Base-by-base conservation (phyloP, 1,140 invertebrate species). In the Acyrthosiphon pisum region DNA sequence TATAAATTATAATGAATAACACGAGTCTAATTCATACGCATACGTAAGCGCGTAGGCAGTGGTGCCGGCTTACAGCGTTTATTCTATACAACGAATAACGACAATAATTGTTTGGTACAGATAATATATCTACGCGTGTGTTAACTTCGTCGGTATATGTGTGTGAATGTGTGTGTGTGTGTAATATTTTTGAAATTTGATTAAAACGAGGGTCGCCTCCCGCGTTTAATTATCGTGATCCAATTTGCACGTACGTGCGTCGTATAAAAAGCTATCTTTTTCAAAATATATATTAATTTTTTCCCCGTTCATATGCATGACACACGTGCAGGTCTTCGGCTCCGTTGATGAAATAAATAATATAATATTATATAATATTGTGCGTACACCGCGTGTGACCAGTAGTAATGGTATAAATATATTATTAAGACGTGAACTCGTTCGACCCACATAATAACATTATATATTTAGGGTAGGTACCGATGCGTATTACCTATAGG, bases 101-200 rank as follows among this genome's bases (percentile, higher is more conserved):
- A n/a, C n/a, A 76, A 76, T 53, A 22, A 53, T 76, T n/a, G 60
- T 76, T 14, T 76, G 1, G 30, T 18, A 14, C 60, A 18, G 11
- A 76, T 76, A 41, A 37, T 90, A 56, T 90, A 56, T 56, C n/a
- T 50, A 53, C 9, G 11, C 84, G 46, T 87, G n/a, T 48, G 44
- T n/a, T 30, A 30, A 20, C 20, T 48, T 46, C 23, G 23, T 84
- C 41, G 41, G 41, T 41, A 4, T 3, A 4, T 3, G 6, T 86
- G 14, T 30, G 41, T 89, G 7, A 2, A 1, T 22, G n/a, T 68
- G 14, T 30, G 46, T 46, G 84, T 9, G 48, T 23, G 35, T 37
- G 22, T 23, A 88, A 50, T 88, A 88, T 50, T 35, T 53, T 60
- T 60, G 26, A 90, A 90, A 90, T 60, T 90, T 53, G 88, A 90